Evolutionary conservation across 2,113 vertebrate species (phyloP).

Genomic region (Ranitomeya variabilis): DNA sequence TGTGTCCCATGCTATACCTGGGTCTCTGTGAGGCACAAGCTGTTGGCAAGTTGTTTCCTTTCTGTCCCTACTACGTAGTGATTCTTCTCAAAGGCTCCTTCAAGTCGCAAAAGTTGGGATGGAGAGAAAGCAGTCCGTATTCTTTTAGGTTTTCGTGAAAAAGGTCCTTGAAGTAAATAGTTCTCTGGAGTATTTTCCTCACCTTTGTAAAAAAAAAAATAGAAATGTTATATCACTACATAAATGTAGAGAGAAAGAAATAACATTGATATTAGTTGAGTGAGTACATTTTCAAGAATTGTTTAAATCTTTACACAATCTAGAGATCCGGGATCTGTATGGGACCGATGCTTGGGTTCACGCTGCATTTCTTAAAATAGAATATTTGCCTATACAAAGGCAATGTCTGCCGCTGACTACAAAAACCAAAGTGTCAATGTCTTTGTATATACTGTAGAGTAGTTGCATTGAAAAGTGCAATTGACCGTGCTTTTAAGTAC

Average conservation of each 20-base stretch:
- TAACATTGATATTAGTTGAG: not conserved
- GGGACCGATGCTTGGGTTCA: no score
- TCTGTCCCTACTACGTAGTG: constrained; percentile 83
- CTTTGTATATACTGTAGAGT: no score
- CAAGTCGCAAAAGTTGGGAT: constrained; percentile 77
- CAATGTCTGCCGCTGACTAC: no score
- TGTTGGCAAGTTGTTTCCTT: constrained; percentile 80
- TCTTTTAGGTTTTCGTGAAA: constrained; percentile 78
- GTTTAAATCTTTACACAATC: no score
- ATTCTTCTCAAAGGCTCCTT: constrained; percentile 80
- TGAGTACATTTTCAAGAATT: not conserved
- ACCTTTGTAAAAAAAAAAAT: constrained; percentile 59
- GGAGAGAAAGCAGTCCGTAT: constrained; percentile 78
- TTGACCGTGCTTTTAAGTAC: not conserved
- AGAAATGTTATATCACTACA: not conserved
- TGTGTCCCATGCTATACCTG: constrained; percentile 65
- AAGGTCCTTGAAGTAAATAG: constrained; percentile 74
- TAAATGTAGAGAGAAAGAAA: not conserved
- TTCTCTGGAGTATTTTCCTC: constrained; percentile 76
- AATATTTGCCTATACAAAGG: no score
- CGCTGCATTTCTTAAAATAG: no score
- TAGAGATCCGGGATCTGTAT: no score
- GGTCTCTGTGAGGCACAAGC: constrained; percentile 78
- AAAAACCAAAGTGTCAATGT: no score
- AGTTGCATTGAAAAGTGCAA: no score